phyloP scores from a whole-genome alignment of 2,888 invertebrate species.

The Gandaritis pyraliata region DNA sequence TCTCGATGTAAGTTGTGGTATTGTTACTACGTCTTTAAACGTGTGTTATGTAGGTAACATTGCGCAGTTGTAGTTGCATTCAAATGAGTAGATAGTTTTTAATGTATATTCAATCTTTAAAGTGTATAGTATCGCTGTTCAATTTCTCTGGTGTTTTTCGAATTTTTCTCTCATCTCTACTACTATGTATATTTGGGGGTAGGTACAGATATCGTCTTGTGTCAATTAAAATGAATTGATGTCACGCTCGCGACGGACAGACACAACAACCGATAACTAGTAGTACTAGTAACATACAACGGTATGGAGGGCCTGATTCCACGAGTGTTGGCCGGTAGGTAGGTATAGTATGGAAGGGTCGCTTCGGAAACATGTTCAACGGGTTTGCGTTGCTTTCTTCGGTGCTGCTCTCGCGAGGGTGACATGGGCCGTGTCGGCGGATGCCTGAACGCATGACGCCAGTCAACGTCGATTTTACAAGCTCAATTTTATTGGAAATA shows the following conservation, averaged over 20 bases:
- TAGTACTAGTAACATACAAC: not conserved
- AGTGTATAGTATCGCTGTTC: slow-evolving; percentile 73
- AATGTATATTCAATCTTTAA: slow-evolving; percentile 77
- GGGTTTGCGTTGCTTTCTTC: slow-evolving; percentile 18
- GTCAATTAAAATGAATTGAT: slow-evolving; percentile 72
- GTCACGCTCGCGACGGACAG: slow-evolving; percentile 51
- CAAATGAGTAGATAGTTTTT: slow-evolving; percentile 70
- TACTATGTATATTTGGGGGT: slow-evolving; percentile 71
- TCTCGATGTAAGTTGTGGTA: slow-evolving; percentile 59
- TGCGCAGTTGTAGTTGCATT: slow-evolving; percentile 68
- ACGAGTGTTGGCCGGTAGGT: slow-evolving; percentile 9
- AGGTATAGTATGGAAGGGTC: too few species aligned
- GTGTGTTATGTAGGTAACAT: slow-evolving; percentile 78
- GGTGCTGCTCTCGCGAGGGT: slow-evolving; percentile 46
- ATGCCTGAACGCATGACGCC: slow-evolving; percentile 57
- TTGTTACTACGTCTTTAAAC: slow-evolving; percentile 68
- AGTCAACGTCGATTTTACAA: slow-evolving; percentile 75
- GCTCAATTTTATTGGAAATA: slow-evolving; percentile 77
- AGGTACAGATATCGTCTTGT: slow-evolving; percentile 77
- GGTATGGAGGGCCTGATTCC: not conserved
- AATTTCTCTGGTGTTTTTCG: slow-evolving; percentile 71
- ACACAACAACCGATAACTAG: slow-evolving; percentile 10
- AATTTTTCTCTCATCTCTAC: slow-evolving; percentile 65
- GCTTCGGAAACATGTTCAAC: not conserved
- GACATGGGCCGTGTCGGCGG: slow-evolving; percentile 54